Base-by-base conservation (phyloP, 2,888 invertebrate species). In the Parnassius glacialis region DNA sequence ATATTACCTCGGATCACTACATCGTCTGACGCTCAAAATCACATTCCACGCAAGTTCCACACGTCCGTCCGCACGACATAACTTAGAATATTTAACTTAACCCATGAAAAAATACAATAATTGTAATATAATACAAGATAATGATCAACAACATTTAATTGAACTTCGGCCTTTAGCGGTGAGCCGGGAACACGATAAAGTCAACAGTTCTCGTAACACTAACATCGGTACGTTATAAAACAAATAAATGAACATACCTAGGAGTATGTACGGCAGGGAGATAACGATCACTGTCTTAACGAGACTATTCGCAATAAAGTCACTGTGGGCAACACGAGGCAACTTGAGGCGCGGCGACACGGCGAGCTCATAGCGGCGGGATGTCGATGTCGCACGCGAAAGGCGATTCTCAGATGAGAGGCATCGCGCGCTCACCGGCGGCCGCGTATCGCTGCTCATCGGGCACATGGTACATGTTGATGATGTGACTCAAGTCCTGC, bases 391-490 rank as follows among this genome's bases (percentile, higher is more conserved):
- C 87, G 92, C 93, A 93, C 92, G 94, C 93, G 90, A 94, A 92
- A 81, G 93, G 92, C 83, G 93, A 92, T 72, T 93, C 93, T 85
- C 93, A 93, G 92, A 93, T 93, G 83, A 94, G 94, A 81, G 93
- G 93, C 85, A 92, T 90, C 65, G 92, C 93, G 69, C 93, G 93
- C 79, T 95, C 95, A 72, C 80, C 80, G 70, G 91, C 91, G 59
- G 92, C 92, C 71, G 91, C 92, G 90, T 87, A 94, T 83, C 93
- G 92, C 81, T 93, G 93, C 84, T 93, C 92, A 69, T 94, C 94
- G 51, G 93, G 94, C 81, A 94, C 90, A 83, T 94, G 94, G 84
- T 94, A 94, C 94, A 94, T 93, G 79, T 93, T 94, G 92, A 93
- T 94, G 85, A 93, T 92, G 88, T 93, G 93, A 87, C 92, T 93